Evolutionary conservation across 2,113 vertebrate species (phyloP), one percentile per base, ranked within the genome.

Genomic region (Chrysochloris asiatica): DNA sequence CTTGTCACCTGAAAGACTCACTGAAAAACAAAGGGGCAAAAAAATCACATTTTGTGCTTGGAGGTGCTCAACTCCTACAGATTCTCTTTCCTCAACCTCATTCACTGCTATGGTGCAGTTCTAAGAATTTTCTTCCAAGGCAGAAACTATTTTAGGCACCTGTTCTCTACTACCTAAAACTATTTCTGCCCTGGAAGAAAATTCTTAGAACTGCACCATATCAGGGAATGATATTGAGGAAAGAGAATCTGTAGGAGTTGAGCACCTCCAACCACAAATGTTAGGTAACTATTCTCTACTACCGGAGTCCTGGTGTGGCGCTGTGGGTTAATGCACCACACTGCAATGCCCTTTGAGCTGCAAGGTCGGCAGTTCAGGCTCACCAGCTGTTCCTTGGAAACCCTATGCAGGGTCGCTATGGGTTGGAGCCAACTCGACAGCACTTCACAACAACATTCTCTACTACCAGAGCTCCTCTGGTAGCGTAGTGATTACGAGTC

Each of bases 201-300:
- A 22, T 72, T 59, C 71, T 83, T 50, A 92, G 47, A 79, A 73
- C 80, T 89, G 13, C 30, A 43, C 13, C 45, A 41, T 36, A 21
- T 61, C 10, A 41, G 14, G 48, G 19, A 78, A 82, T 36, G 22
- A 43, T 67, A 14, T 71, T 75, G 36, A 84, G 36, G 36, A 80
- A 83, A 86, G 67, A 86, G 30, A 65, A n/a, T 77, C 73, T 92
- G 30, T 19, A 63, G 67, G 54, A 89, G 36, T 52, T 1, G 24
- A 88, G 56, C 24, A 45, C 48, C 45, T 88, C 56, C 82, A 93
- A 76, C 77, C 21, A 67, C 80, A 61, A 89, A 81, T 50, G 9
- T 16, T 50, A 50, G 48, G 48, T n/a, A 50, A 50, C 9, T 10
- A 50, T 50, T 50, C 48, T n/a, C n/a, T n/a, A n/a, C n/a, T n/a